phyloP scores from a whole-genome alignment of 1,140 invertebrate genomes.

The Orchestia grillus region DNA sequence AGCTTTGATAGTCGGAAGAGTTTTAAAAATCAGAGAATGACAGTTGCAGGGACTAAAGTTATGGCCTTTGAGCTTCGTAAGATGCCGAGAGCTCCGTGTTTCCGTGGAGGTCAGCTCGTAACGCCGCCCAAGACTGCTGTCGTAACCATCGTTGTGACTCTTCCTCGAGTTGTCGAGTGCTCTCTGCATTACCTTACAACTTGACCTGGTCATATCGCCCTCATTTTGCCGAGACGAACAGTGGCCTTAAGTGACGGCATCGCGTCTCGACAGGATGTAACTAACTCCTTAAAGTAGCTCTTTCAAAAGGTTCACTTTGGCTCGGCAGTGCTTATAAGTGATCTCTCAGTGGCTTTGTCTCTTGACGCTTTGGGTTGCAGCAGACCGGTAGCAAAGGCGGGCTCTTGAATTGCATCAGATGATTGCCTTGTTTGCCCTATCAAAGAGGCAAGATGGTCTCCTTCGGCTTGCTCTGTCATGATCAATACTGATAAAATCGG shows the following conservation, averaged over 20 bases:
- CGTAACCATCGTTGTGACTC: constrained; percentile 56
- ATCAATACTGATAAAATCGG: constrained; percentile 56
- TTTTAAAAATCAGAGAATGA: constrained; percentile 56
- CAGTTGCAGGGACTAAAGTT: constrained; percentile 45
- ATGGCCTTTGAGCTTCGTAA: constrained; percentile 25
- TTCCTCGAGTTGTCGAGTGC: constrained; percentile 55
- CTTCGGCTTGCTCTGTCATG: constrained; percentile 56
- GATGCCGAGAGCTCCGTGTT: constrained; percentile 23
- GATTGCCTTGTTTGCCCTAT: constrained; percentile 55
- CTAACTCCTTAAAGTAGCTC: constrained; percentile 35
- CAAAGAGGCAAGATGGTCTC: constrained; percentile 52
- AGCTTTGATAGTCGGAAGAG: constrained; percentile 43
- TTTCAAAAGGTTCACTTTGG: constrained; percentile 38
- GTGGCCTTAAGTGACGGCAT: constrained; percentile 47
- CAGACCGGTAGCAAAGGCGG: constrained; percentile 45
- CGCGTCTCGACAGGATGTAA: neutral
- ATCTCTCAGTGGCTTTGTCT: constrained; percentile 28
- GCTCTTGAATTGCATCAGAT: constrained; percentile 52
- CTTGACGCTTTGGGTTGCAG: constrained; percentile 45
- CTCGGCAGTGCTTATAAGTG: constrained; percentile 13
- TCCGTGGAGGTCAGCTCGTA: constrained; percentile 51
- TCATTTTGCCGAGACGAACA: constrained; percentile 52
- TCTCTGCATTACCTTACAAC: constrained; percentile 55
- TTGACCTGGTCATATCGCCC: constrained; percentile 55
- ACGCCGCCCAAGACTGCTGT: constrained; percentile 51